Conservation (phyloP, 1,140 invertebrate species). For the Drosophila repletoides region DNA sequence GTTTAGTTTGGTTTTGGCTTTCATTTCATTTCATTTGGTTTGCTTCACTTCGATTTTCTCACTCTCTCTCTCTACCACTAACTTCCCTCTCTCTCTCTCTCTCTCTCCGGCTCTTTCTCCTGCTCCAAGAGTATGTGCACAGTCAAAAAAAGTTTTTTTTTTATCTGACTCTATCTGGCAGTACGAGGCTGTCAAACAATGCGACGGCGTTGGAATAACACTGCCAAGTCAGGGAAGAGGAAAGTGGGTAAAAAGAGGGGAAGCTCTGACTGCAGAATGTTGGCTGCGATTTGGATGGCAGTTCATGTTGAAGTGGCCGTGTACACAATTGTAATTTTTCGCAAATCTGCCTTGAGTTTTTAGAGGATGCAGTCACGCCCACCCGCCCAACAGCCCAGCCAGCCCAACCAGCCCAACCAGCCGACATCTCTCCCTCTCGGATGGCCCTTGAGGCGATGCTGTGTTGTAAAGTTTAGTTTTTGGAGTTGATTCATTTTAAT, state of each 20-base stretch:
- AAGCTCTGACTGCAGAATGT: constrained; percentile 17
- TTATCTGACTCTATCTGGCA: constrained; percentile 32
- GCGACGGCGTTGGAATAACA: constrained; percentile 71
- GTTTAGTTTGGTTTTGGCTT: constrained; percentile 52
- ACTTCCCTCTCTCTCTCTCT: background rate
- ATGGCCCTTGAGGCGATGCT: constrained; percentile 29
- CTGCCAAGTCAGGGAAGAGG: too few species aligned
- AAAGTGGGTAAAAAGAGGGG: constrained; percentile 38
- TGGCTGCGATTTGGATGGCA: constrained; percentile 34
- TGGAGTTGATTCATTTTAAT: constrained; percentile 64
- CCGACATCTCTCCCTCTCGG: background rate
- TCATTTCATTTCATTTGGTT: constrained; percentile 37
- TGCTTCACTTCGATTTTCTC: constrained; percentile 24
- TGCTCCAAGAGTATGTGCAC: background rate
- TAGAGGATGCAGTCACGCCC: constrained; percentile 28
- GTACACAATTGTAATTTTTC: constrained; percentile 75
- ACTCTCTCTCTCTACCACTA: background rate
- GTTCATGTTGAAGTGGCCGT: constrained; percentile 70
- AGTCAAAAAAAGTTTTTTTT: constrained; percentile 44
- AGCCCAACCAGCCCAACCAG: too few species aligned
- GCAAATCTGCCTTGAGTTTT: constrained; percentile 57
- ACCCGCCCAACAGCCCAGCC: too few species aligned
- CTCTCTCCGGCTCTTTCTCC: background rate
- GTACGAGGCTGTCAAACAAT: constrained; percentile 65
- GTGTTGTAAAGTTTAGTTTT: constrained; percentile 57